phyloP scores from a whole-genome alignment of 2,888 invertebrate species.

The Eristalis tenax region DNA sequence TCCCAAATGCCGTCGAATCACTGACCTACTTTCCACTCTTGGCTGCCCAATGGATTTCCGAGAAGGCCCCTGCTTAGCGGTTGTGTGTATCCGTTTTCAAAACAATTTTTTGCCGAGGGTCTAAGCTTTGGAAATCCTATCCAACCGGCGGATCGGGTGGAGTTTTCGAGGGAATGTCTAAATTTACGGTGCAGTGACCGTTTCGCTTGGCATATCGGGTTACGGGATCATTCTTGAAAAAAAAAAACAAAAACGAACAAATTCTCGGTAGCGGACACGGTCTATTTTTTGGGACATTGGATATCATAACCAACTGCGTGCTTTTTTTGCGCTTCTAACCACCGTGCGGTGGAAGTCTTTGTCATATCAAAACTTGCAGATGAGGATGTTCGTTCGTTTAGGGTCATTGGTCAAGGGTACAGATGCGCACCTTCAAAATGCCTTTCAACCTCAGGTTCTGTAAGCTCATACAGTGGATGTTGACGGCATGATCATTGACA shows the following conservation, averaged over 20 bases:
- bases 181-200: neutral
- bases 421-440: neutral
- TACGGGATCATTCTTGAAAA: neutral
- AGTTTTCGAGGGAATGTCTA: neutral
- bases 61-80: neutral
- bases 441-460: neutral
- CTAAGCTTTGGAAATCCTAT: neutral
- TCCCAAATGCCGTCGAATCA: neutral
- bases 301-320: neutral
- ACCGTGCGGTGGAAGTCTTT: neutral
- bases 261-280: neutral
- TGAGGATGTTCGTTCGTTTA: neutral
- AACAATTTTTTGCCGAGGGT: neutral
- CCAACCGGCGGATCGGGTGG: neutral
- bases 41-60: neutral
- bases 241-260: too few relatives aligned
- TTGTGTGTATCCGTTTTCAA: neutral
- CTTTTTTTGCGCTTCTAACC: neutral
- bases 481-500: neutral
- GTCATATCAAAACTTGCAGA: neutral
- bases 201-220: neutral
- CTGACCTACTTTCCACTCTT: neutral
- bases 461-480: neutral
- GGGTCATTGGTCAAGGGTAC: neutral
- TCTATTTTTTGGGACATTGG: neutral